Conservation (phyloP, 2,113 vertebrate species). For the Lampris incognitus region DNA sequence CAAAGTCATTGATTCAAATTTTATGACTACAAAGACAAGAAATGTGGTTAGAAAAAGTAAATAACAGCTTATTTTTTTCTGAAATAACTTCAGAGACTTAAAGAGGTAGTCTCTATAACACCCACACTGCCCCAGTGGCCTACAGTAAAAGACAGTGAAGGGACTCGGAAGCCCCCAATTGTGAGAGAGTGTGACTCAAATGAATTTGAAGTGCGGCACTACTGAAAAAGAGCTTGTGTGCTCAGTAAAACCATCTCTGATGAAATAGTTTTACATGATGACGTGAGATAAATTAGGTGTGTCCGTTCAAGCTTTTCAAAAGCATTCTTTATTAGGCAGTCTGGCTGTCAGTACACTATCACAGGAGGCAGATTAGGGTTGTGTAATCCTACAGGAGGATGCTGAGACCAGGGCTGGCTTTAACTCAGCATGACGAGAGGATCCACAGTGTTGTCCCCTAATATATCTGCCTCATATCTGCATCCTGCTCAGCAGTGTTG, state of each 20-base stretch:
- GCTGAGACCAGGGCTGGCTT: slow-evolving; percentile 9
- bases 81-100: no score
- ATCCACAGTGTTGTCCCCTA: background rate
- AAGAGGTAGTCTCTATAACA: background rate
- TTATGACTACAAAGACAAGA: no score
- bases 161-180: background rate
- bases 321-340: background rate
- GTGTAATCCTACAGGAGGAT: slow-evolving; percentile 7
- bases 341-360: background rate
- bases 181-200: background rate
- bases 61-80: no score
- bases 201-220: background rate
- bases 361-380: background rate
- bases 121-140: background rate
- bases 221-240: background rate
- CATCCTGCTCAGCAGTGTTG: slow-evolving; percentile 40
- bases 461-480: slow-evolving; percentile 41
- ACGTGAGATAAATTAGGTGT: background rate
- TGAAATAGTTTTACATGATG: background rate
- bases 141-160: no score
- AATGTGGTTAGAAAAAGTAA: no score
- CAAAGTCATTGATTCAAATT: background rate
- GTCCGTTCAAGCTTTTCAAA: background rate
- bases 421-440: background rate
- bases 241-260: background rate